phyloP scores from a whole-genome alignment of 2,113 vertebrate species.

The Bufo bufo region DNA sequence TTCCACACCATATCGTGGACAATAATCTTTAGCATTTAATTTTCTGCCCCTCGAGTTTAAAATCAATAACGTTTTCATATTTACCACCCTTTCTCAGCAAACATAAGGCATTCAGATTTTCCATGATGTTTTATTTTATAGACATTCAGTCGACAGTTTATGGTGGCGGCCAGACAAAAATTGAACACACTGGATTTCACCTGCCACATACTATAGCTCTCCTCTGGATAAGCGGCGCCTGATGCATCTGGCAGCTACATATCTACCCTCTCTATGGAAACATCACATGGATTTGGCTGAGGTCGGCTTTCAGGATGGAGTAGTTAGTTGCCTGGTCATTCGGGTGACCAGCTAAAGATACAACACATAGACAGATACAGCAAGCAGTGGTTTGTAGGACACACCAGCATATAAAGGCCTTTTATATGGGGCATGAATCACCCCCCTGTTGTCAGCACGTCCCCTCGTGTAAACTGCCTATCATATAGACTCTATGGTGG shows the following conservation, averaged over 20 bases:
- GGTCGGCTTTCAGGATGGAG: background rate
- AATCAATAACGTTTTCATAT: background rate
- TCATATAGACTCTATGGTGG: no score
- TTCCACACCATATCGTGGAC: background rate
- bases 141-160: background rate
- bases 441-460: no score
- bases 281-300: background rate
- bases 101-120: background rate
- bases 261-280: background rate
- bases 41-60: background rate
- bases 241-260: background rate
- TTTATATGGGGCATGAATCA: no score
- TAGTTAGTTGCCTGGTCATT: background rate
- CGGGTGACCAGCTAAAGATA: background rate
- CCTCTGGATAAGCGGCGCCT: background rate
- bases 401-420: background rate
- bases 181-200: background rate
- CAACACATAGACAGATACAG: background rate
- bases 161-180: background rate
- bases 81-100: background rate
- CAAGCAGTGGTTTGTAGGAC: background rate
- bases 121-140: no score
- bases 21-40: background rate
- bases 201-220: background rate
- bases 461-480: no score